Base-by-base conservation (phyloP, 2,888 invertebrate genomes). In the Clunio marinus region DNA sequence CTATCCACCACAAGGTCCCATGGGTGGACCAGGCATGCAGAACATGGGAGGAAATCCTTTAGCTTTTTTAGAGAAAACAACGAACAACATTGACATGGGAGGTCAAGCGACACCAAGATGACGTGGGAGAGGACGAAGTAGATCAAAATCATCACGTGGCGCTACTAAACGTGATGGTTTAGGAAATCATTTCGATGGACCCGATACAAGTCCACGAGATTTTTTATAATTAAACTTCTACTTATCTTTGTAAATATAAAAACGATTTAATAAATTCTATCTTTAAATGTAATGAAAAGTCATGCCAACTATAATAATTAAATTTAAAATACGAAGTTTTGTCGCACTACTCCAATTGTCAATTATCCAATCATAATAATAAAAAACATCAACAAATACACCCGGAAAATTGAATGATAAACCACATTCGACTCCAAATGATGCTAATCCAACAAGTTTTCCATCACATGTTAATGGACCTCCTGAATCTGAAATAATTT, bases 381-480 rank as follows among this genome's bases (percentile, higher is more conserved):
- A 66, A 28, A 20, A 60, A 71, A 92, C 88, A 63, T 87, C 81
- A 0, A 88, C 85, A 76, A 93, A 93, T 5, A 93, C 83, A 0
- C 92, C 92, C 0, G 93, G 93, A 70, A 82, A 83, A 10, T 81
- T 81, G 20, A 66, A 22, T 8, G 86, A 83, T 70, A 83, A 81
- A 0, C 89, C 92, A 75, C 93, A 93, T 1, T 85, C 82, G 32
- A 88, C 82, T 15, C 93, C 93, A 88, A 89, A 93, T 1, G 92
- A 92, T 0, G 93, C 91, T 60, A 93, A 81, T 1, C 93, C 93
- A 2, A 88, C 81, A 74, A 89, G 79, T 74, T 85, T 85, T 74
- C 85, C 83, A 22, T 72, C 68, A 58, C 74, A 74, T 77, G 90
- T 84, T 27, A 93, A 78, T 0, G 93, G 93, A 2, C 93, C 93